Evolutionary conservation across 2,888 invertebrate species (phyloP), one percentile per base, ranked within the genome.

Genomic region (Choristoneura rosaceana): DNA sequence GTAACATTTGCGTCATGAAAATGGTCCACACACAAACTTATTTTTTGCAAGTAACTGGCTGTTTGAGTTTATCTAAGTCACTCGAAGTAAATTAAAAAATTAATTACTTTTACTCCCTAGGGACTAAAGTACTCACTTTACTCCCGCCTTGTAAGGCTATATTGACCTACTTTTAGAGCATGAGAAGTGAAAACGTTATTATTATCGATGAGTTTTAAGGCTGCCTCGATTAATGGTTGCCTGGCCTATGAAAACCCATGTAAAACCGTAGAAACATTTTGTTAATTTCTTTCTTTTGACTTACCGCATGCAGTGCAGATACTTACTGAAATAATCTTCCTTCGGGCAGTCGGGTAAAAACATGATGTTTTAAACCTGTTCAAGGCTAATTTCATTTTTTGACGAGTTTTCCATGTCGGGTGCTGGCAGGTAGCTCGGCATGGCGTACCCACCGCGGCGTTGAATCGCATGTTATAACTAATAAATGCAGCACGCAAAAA

Each of bases 401-500:
- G 77, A 55, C 4, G 33, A 58, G 69, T 15, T 63, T 38, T 69
- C 45, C 59, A 70, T 63, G 47, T 64, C 47, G 64, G 59, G 64
- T 12, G 9, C 50, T 14, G 9, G 47, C 58, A 64, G 8, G 52
- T 52, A 9, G 59, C 59, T 58, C 55, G 47, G 38, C 62, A 9
- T 45, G 68, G 69, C 25, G 25, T n/a, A 43, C 10, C 47, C 12
- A 25, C 59, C 55, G 25, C 59, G 15, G 50, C 38, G 43, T 34
- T 10, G 4, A 10, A 45, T 90, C 82, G 90, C 92, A 90, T 90
- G 91, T 84, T 85, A 81, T 82, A 81, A 82, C 81, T 82, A 82
- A 82, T 83, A 85, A 55, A 84, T 81, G 81, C 89, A 87, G 87
- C 92, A 89, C 88, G 87, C 87, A 82, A 87, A 86, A 84, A 86